Evolutionary conservation across 2,888 invertebrate species (phyloP).

Genomic region (Philereme vetulata): DNA sequence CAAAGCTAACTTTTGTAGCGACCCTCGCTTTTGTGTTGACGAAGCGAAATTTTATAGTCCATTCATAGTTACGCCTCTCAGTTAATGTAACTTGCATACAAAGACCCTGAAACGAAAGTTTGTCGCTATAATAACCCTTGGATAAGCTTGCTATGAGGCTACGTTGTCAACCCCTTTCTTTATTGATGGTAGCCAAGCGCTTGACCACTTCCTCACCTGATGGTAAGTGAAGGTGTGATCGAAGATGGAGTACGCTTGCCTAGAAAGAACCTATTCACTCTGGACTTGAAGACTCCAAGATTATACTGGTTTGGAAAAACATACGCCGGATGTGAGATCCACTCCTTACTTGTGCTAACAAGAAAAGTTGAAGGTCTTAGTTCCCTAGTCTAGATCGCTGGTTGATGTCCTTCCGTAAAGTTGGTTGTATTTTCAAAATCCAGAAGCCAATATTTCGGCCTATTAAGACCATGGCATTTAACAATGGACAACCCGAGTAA

Average conservation of each 20-base stretch:
- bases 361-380: no score
- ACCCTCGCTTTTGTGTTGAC: slow-evolving; percentile 47
- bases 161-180: slow-evolving; percentile 18
- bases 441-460: slow-evolving; percentile 41
- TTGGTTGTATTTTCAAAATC: slow-evolving; percentile 44
- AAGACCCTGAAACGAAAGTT: slow-evolving; percentile 20
- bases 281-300: no score
- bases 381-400: no score
- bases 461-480: slow-evolving; percentile 37
- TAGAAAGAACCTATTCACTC: no score
- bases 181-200: no score
- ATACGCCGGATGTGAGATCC: no score
- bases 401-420: slow-evolving; percentile 21
- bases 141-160: not conserved
- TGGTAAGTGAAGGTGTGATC: no score
- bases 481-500: slow-evolving; percentile 43
- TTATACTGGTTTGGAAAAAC: no score
- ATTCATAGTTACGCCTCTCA: slow-evolving; percentile 42
- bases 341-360: no score
- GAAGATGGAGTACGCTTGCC: no score
- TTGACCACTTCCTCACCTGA: no score
- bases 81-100: slow-evolving; percentile 27
- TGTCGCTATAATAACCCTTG: slow-evolving; percentile 6
- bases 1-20: slow-evolving; percentile 49
- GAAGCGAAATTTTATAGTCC: slow-evolving; percentile 51